A percentile compares a stretch with the other conserved stretches of the same genome.
These are phyloP conservation scores for Ctenosaura bakeri DNA, from an alignment of 2,797 vertebrate genomes.

Conservation along the genomic window DNA sequence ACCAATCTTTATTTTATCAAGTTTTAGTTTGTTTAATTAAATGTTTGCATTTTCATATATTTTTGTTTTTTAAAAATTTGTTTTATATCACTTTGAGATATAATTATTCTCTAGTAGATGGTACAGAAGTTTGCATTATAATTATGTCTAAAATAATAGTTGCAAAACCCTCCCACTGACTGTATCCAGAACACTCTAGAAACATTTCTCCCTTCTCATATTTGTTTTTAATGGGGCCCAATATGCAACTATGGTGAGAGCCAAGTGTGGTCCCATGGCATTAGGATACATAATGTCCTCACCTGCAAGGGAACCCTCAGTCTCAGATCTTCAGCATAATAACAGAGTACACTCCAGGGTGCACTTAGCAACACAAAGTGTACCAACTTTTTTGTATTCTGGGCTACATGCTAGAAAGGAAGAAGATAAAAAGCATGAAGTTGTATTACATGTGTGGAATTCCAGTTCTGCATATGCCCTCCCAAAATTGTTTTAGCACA, in stretches of 20 bases:
- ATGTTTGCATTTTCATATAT: no score
- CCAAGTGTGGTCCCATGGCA: background rate
- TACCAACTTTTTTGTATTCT: conserved; percentile 62
- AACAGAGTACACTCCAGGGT: conserved; percentile 84
- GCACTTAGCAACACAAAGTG: conserved; percentile 81
- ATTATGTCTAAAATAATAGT: no score
- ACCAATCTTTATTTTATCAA: no score
- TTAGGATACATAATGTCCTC: background rate
- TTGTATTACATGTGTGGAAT: background rate
- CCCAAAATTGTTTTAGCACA: background rate
- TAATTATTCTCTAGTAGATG: no score
- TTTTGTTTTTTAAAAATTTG: no score
- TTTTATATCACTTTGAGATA: no score
- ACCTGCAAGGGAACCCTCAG: conserved; percentile 87
- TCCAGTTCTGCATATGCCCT: background rate
- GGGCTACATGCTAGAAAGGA: conserved; percentile 68
- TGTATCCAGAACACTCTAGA: background rate
- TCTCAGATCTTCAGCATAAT: conserved; percentile 85
- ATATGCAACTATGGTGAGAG: background rate
- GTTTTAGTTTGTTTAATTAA: no score
- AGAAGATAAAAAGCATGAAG: background rate
- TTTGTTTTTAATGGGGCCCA: background rate
- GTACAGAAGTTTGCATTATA: no score
- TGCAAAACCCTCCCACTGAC: background rate
- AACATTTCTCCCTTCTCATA: background rate